A percentile compares a stretch with the other conserved stretches of the same genome.
These are phyloP conservation scores for Spodoptera littoralis DNA, from an alignment of 2,888 invertebrate genomes.

Conservation along the genomic window DNA sequence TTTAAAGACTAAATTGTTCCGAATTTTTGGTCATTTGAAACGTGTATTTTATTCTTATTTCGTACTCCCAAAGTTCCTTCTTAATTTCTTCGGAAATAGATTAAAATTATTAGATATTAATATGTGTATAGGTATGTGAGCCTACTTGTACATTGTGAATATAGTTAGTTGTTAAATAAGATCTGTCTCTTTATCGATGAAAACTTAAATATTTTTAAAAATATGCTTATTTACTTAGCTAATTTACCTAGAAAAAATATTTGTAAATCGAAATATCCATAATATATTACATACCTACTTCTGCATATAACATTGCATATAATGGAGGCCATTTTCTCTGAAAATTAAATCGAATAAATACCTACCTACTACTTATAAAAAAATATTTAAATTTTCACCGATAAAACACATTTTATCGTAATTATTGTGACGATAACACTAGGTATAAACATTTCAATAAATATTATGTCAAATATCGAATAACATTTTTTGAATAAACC, in stretches of 20 bases:
- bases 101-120: constrained; percentile 46
- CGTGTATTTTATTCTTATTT: constrained; percentile 57
- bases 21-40: constrained; percentile 39
- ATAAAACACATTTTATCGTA: constrained; percentile 35
- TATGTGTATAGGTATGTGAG: constrained; percentile 48
- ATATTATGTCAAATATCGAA: constrained; percentile 17
- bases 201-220: background rate
- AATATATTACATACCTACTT: too few relatives aligned
- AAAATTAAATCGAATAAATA: too few relatives aligned
- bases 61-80: constrained; percentile 80
- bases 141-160: constrained; percentile 54
- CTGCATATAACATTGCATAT: too few relatives aligned
- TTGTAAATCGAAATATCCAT: too few relatives aligned
- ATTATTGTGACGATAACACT: constrained; percentile 32
- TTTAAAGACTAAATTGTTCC: constrained; percentile 20
- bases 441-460: background rate
- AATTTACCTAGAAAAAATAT: too few relatives aligned
- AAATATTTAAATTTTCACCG: constrained; percentile 33
- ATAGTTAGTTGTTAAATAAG: constrained; percentile 41
- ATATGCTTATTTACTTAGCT: too few relatives aligned
- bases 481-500: constrained; percentile 17
- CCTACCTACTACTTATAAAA: background rate
- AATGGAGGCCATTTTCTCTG: too few relatives aligned
- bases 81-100: constrained; percentile 65
- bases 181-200: constrained; percentile 40